phyloP scores from a whole-genome alignment of 1,140 invertebrate genomes.

The Xylocopa sonorina region DNA sequence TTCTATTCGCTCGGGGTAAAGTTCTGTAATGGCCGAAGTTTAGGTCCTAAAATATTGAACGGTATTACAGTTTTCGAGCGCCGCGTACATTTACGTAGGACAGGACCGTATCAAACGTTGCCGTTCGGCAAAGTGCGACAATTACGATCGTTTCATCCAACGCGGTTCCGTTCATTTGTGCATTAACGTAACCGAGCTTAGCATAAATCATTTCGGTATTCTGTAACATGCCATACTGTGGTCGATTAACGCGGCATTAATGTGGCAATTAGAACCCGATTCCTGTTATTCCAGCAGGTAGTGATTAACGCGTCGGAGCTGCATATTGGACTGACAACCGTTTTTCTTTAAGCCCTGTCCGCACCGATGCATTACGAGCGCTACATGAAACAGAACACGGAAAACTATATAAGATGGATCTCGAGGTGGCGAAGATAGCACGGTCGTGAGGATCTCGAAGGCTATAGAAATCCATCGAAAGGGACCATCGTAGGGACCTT shows the following conservation, averaged over 20 bases:
- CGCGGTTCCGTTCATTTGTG: background rate
- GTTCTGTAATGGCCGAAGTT: background rate
- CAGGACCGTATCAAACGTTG: background rate
- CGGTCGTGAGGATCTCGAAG: background rate
- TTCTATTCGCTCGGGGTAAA: background rate
- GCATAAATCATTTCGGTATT: slow-evolving; percentile 31
- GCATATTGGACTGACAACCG: background rate
- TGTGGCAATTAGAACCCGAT: slow-evolving; percentile 39
- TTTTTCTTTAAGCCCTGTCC: background rate
- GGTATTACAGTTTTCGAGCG: background rate
- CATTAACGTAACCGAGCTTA: background rate
- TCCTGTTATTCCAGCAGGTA: slow-evolving; percentile 16
- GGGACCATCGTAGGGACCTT: too few species aligned
- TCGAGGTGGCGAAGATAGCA: too few species aligned
- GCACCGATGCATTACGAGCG: background rate
- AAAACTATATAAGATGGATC: too few species aligned
- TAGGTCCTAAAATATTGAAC: background rate
- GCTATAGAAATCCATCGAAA: background rate
- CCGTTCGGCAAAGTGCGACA: background rate
- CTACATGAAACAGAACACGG: too few species aligned
- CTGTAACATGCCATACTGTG: background rate
- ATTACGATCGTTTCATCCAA: background rate
- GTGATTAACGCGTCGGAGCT: slow-evolving; percentile 11
- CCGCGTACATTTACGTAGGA: background rate
- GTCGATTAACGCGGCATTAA: slow-evolving; percentile 42